These are phyloP conservation scores for Syngnathus typhle DNA, from an alignment of 2,113 vertebrate species.

Conservation along the genomic window DNA sequence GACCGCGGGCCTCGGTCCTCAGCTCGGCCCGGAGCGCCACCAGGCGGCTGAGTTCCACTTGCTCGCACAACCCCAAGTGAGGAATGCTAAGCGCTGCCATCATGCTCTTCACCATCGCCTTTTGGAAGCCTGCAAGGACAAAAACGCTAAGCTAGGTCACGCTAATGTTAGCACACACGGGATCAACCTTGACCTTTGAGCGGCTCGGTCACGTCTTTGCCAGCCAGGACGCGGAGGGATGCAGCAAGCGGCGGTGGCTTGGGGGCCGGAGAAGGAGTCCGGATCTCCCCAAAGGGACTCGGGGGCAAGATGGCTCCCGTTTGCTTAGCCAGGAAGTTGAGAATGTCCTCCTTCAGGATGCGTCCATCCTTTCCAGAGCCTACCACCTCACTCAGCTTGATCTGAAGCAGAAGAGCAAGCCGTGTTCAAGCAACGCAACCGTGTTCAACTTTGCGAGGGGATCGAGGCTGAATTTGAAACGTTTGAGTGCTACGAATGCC, in stretches of 20 bases:
- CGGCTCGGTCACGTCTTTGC: conserved; percentile 83
- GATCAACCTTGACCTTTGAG: conserved; percentile 77
- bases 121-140: conserved; percentile 79
- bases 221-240: conserved; percentile 72
- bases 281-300: conserved; percentile 78
- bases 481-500: conserved; percentile 23
- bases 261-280: conserved; percentile 56
- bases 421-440: too few species aligned
- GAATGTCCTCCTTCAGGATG: conserved; percentile 96
- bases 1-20: conserved; percentile 62
- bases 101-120: conserved; percentile 94
- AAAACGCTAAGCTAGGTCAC: not conserved
- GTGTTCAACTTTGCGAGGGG: too few species aligned
- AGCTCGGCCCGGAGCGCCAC: conserved; percentile 77
- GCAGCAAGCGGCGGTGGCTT: conserved; percentile 41
- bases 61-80: conserved; percentile 91
- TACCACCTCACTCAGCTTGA: conserved; percentile 92
- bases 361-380: conserved; percentile 91
- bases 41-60: conserved; percentile 82
- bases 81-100: conserved; percentile 87
- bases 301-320: conserved; percentile 93
- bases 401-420: conserved; percentile 60
- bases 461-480: too few species aligned
- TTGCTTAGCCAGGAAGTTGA: conserved; percentile 89
- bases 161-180: too few species aligned